phyloP scores from a whole-genome alignment of 2,113 vertebrate genomes.

The Archilochus colubris region DNA sequence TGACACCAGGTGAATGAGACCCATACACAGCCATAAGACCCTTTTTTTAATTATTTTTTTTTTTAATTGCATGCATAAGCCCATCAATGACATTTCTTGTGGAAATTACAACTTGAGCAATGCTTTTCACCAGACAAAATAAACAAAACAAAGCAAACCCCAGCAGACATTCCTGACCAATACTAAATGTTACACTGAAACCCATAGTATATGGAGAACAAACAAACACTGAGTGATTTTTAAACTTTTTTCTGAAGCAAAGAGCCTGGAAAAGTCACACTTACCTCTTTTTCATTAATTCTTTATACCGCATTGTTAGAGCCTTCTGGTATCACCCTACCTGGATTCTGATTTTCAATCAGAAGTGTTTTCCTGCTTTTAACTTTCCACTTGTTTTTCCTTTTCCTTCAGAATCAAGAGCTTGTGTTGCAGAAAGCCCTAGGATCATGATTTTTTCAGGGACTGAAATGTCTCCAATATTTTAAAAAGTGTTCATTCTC shows the following conservation, averaged over 20 bases:
- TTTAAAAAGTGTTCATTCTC: neutral
- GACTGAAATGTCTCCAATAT: neutral
- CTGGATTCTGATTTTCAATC: neutral
- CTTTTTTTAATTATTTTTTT: neutral
- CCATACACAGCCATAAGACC: neutral
- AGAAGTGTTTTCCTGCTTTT: neutral
- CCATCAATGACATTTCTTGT: neutral
- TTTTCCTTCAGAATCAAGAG: neutral
- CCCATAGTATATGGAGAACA: neutral
- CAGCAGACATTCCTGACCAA: accelerated
- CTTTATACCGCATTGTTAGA: neutral
- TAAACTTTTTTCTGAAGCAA: neutral
- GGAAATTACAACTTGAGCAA: neutral
- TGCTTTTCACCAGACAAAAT: neutral
- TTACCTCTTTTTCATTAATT: neutral
- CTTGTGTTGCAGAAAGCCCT: neutral
- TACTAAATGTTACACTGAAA: neutral
- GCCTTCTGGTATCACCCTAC: neutral
- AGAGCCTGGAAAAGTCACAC: neutral
- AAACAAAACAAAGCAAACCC: neutral
- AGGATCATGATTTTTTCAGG: neutral
- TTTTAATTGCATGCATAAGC: neutral
- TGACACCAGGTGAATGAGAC: neutral
- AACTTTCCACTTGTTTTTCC: neutral
- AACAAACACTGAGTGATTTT: neutral